Evolutionary conservation across 2,888 invertebrate genomes (phyloP), one percentile per base, ranked within the genome.

Genomic region (Drosophila merina): DNA sequence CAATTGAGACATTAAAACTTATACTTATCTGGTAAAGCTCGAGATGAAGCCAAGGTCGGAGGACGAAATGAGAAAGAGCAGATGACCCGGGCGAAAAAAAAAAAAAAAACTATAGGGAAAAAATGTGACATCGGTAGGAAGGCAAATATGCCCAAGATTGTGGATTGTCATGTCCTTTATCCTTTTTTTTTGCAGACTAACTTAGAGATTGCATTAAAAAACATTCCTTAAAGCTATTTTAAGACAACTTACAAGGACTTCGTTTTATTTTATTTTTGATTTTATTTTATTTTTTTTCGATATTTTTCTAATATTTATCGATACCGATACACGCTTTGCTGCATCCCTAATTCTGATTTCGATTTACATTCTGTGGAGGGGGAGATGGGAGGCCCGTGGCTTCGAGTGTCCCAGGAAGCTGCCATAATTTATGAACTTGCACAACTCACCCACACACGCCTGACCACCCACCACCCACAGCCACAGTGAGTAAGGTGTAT

Each of bases 361-460:
- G 62, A 60, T 38, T 30, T 38, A 44, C 36, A 47, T 47, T 60
- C 38, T 14, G 14, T 31, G 55, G 25, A 5, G 50, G 7, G 7
- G 25, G 9, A 9, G 2, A n/a, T 9, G 14, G n/a, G 10, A 10
- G 57, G 62, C 49, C 30, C 58, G 50, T 57, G 70, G 70, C 68
- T 71, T 64, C 49, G 49, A 42, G 52, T 72, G 56, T 64, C 52
- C 51, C 66, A 73, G 76, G 63, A 63, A 68, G 72, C 68, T 63
- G 76, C 57, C 67, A 75, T 75, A 68, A 75, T 72, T 75, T 75
- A 75, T 75, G 75, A 75, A 75, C 74, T 74, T 64, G 64, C 75
- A 50, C 63, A 58, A 50, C 45, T 51, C 57, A 42, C 28, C 40
- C 47, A 57, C 47, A 47, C 36, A 54, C 20, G 30, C 12, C 40